Evolutionary conservation across 53 echinoderm and acorn worm genomes (phyloP), one percentile per base, ranked within the genome.

Genomic region (Luidia sarsii): DNA sequence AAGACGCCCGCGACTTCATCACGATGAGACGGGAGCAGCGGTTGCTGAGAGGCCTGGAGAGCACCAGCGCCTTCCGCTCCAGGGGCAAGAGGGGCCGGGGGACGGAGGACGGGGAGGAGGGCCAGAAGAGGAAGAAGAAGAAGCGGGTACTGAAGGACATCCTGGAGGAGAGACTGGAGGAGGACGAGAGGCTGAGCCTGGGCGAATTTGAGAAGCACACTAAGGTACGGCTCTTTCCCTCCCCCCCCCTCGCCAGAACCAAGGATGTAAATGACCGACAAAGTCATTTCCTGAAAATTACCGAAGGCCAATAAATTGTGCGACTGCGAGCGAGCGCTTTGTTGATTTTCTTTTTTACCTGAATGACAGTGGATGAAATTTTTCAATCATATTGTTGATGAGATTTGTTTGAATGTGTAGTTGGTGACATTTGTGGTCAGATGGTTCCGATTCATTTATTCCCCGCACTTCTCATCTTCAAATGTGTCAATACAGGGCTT

Each of bases 131-230:
- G 13, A 23, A 36, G 27, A 24, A n/a, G 5, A 3, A 65, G 65
- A 65, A 39, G 39, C 33, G 21, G 21, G 6, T 21, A 65, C 16
- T 2, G 65, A 65, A 18, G 36, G 7, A 19, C 18, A 13, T 65
- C 18, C 9, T 15, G 36, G 37, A 20, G 0, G 32, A 61, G 21
- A 33, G 33, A 6, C 41, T 31, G 20, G 50, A 18, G 4, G 3
- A 61, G 48, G 77, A 61, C 11, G 16, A 13, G 35, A 43, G 55
- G 7, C 49, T 54, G 43, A 21, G 50, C 2, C 71, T 95, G 16
- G 96, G 96, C 64, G 16, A 73, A 19, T 96, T 93, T 93, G 96
- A 96, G 52, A 86, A 77, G 48, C 86, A 96, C 61, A 93, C 96
- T 63, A 96, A 89, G 89, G 93, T 95, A 82, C 28, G 45, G 16